phyloP scores from a whole-genome alignment of 2,113 vertebrate genomes.

The Struthio camelus region DNA sequence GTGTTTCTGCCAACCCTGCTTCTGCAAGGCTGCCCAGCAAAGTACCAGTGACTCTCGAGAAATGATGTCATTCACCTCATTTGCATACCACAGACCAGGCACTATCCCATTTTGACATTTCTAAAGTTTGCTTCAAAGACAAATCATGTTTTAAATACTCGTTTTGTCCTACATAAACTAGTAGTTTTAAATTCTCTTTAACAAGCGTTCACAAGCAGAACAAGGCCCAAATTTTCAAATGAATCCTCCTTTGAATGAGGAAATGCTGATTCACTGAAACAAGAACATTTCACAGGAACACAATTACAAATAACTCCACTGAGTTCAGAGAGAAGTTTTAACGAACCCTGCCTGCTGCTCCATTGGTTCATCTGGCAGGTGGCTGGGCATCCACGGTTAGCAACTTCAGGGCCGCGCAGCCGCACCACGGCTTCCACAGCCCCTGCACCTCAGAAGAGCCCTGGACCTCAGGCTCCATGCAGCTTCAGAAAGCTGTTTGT shows the following conservation, averaged over 20 bases:
- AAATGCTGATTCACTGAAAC: constrained; percentile 54
- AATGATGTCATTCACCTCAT: neutral
- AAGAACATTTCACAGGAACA: neutral
- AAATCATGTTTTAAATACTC: neutral
- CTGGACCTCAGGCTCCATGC: neutral
- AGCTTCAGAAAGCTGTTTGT: neutral
- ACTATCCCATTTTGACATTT: neutral
- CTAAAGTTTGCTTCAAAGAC: neutral
- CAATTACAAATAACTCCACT: neutral
- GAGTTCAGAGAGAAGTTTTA: neutral
- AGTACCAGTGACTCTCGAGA: neutral
- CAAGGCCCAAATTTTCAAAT: neutral
- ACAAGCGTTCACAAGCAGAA: neutral
- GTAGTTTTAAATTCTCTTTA: neutral
- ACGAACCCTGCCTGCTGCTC: neutral
- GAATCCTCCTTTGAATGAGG: neutral
- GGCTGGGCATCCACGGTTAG: neutral
- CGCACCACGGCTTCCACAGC: neutral
- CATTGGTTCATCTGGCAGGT: neutral
- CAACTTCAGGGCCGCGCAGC: accelerated
- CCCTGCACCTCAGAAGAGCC: neutral
- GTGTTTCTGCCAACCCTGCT: neutral
- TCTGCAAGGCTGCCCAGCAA: neutral
- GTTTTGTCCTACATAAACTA: neutral
- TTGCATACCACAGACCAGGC: neutral